Percentiles rank a stretch among this genome's conserved stretches.
Conservation (phyloP, 2,888 invertebrate species). For the Coleophora deauratella region DNA sequence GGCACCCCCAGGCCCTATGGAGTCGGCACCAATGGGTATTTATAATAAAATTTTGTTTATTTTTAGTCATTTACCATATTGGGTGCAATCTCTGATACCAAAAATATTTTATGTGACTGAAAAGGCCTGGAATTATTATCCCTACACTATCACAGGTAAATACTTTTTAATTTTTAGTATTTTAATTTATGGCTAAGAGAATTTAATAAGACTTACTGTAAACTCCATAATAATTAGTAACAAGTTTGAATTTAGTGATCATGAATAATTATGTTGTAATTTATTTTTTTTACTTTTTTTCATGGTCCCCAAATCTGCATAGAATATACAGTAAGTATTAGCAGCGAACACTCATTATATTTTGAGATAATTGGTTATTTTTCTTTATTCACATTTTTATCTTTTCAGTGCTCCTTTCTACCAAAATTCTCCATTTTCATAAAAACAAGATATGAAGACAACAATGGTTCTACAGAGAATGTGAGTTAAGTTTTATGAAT, state of each 20-base stretch:
- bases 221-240: too few species aligned
- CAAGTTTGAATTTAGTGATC: too few species aligned
- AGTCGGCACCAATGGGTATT: too few species aligned
- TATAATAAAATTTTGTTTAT: constrained; percentile 11
- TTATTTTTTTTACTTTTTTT: constrained; percentile 24
- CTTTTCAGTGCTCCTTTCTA: constrained; percentile 90
- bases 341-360: neutral
- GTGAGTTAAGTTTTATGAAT: constrained; percentile 71
- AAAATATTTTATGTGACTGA: constrained; percentile 94
- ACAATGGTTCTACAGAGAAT: constrained; percentile 90
- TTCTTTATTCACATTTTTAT: constrained; percentile 12
- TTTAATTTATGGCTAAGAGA: too few species aligned
- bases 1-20: too few species aligned
- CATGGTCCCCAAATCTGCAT: constrained; percentile 31
- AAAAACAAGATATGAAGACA: constrained; percentile 92
- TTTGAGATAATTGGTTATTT: too few species aligned
- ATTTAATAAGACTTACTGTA: too few species aligned
- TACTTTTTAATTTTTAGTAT: constrained; percentile 2
- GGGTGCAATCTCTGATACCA: constrained; percentile 91
- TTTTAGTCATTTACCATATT: constrained; percentile 88
- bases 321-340: constrained; percentile 84
- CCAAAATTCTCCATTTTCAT: constrained; percentile 90
- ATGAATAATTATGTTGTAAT: too few species aligned
- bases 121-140: constrained; percentile 97
- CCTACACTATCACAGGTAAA: constrained; percentile 88